Percentiles rank a stretch among this genome's conserved stretches.
phyloP scores from a whole-genome alignment of 1,140 invertebrate genomes.

The Macrobrachium rosenbergii region DNA sequence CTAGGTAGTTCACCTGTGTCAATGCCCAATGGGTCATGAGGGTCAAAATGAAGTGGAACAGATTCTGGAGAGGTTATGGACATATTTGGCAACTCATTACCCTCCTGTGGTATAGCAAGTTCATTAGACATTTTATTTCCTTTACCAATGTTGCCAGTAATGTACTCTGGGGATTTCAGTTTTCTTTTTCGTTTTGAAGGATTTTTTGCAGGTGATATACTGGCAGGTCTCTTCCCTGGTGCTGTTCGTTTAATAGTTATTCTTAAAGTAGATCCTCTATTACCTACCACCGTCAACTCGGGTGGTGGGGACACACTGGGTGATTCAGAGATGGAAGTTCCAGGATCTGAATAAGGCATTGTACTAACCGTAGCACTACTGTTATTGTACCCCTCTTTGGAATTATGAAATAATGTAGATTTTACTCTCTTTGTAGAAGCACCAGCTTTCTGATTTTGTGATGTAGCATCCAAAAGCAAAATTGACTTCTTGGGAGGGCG shows the following conservation, averaged over 20 bases:
- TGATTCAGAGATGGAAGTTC: not conserved
- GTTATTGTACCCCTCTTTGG: no score
- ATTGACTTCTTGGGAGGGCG: constrained; percentile 31
- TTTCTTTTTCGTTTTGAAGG: constrained; percentile 30
- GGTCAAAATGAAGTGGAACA: constrained; percentile 42
- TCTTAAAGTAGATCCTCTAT: constrained; percentile 40
- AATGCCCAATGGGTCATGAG: constrained; percentile 48
- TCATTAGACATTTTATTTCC: not conserved
- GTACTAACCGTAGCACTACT: no score
- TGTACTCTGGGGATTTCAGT: not conserved
- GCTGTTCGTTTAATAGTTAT: constrained; percentile 37
- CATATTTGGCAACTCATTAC: not conserved
- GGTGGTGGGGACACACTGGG: constrained; percentile 4
- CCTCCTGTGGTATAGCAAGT: not conserved
- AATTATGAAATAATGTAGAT: no score
- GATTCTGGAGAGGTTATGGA: constrained; percentile 37
- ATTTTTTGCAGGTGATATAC: not conserved
- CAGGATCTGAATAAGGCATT: not conserved
- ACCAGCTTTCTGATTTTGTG: not conserved
- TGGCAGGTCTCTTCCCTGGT: constrained; percentile 28
- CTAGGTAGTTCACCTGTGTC: not conserved
- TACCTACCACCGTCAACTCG: constrained; percentile 37
- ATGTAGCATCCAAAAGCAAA: not conserved
- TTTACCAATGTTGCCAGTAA: not conserved
- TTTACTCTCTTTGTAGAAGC: not conserved